Evolutionary conservation across 2,113 vertebrate genomes (phyloP).

Genomic region (Triplophysa siluroides): DNA sequence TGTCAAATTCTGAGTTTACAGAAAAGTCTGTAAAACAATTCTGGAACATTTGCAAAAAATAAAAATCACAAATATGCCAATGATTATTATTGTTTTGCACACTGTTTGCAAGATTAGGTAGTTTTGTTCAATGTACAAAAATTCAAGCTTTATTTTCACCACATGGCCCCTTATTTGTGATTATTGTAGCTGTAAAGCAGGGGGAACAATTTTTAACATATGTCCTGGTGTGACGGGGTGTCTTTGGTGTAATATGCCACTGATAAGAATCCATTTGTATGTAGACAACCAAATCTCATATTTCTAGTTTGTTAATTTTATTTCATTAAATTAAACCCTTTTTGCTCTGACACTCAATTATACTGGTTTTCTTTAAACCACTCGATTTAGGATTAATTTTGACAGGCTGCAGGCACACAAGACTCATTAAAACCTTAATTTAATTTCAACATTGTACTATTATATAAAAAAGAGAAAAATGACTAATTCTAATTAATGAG

Average conservation of each 20-base stretch:
- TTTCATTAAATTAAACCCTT: neutral
- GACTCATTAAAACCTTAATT: constrained; percentile 10
- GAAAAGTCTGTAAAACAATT: neutral
- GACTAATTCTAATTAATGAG: neutral
- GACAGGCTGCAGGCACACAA: neutral
- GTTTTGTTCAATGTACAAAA: constrained; percentile 1
- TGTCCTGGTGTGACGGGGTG: neutral
- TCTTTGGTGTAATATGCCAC: constrained; percentile 39
- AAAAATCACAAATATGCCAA: constrained; percentile 29
- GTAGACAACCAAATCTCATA: neutral
- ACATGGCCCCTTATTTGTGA: constrained; percentile 4
- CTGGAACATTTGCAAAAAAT: neutral
- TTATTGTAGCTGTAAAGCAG: constrained; percentile 21
- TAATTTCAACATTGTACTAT: neutral
- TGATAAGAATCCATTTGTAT: neutral
- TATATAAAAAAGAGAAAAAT: neutral
- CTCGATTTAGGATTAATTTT: neutral
- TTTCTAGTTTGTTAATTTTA: neutral
- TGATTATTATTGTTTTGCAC: neutral
- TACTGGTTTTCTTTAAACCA: neutral
- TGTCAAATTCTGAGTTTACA: neutral
- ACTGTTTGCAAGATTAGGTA: neutral
- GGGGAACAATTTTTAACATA: neutral
- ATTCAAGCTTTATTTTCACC: neutral
- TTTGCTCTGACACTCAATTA: constrained; percentile 10